Evolutionary conservation across 2,888 invertebrate species (phyloP).

Genomic region (Lepidonotus clava): DNA sequence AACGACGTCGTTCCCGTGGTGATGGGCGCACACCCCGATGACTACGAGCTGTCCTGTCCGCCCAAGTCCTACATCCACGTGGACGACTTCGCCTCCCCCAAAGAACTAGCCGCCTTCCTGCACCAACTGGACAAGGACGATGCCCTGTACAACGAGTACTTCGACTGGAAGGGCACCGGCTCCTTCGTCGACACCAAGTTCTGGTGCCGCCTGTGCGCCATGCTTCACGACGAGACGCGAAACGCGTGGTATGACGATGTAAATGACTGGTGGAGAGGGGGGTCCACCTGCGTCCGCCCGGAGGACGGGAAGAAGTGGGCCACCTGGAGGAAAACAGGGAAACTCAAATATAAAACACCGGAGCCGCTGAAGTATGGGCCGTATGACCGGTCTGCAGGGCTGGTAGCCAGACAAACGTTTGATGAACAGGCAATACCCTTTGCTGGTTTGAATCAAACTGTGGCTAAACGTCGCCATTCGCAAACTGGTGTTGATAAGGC

Average conservation of each 20-base stretch:
- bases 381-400: not conserved
- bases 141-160: slow-evolving; percentile 95
- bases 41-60: slow-evolving; percentile 86
- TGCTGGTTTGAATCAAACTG: too few relatives aligned
- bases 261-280: slow-evolving; percentile 61
- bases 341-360: not conserved
- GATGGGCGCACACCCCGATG: slow-evolving; percentile 62
- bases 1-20: slow-evolving; percentile 64
- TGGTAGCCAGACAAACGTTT: not conserved
- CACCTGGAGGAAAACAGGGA: not conserved
- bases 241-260: slow-evolving; percentile 59
- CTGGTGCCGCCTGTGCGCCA: slow-evolving; percentile 93
- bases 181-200: slow-evolving; percentile 97
- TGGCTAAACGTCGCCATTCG: too few relatives aligned
- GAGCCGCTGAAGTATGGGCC: slow-evolving; percentile 15
- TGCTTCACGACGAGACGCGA: slow-evolving; percentile 66
- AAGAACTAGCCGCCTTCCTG: slow-evolving; percentile 92
- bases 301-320: not conserved
- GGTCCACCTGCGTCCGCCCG: not conserved
- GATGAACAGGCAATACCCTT: too few relatives aligned
- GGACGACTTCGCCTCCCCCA: slow-evolving; percentile 94
- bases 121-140: slow-evolving; percentile 92
- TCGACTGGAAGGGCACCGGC: slow-evolving; percentile 95
- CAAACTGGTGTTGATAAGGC: too few relatives aligned
- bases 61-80: slow-evolving; percentile 96